Percentiles rank a stretch among this genome's conserved stretches.
phyloP scores from a whole-genome alignment of 2,797 vertebrate genomes.

The Champsocephalus gunnari region DNA sequence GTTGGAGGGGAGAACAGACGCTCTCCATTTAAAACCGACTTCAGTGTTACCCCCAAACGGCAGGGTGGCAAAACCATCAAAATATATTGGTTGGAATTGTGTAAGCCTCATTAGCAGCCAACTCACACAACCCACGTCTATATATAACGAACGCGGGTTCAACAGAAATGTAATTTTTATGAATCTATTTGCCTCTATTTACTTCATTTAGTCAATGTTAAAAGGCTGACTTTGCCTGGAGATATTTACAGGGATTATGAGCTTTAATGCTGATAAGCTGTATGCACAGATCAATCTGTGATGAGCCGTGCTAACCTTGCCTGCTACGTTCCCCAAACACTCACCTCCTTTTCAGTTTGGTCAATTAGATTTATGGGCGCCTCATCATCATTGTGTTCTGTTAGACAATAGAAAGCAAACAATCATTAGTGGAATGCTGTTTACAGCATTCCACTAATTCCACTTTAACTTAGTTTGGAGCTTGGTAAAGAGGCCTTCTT shows the following conservation, averaged over 20 bases:
- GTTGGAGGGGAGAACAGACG: constrained; percentile 94
- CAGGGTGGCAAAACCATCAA: constrained; percentile 89
- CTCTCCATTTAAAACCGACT: constrained; percentile 92
- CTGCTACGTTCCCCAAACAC: constrained; percentile 48
- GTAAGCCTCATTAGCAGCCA: constrained; percentile 89
- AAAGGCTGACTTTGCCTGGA: constrained; percentile 82
- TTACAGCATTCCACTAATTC: too few species aligned
- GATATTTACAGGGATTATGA: constrained; percentile 85
- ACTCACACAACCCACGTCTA: constrained; percentile 70
- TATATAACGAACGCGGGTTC: constrained; percentile 56
- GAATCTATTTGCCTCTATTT: constrained; percentile 80
- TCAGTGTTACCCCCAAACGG: constrained; percentile 89
- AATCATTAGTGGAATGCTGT: too few species aligned
- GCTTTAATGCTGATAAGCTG: constrained; percentile 78
- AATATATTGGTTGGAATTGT: constrained; percentile 84
- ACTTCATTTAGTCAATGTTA: constrained; percentile 83
- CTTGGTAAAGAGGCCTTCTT: too few species aligned
- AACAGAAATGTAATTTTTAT: constrained; percentile 70
- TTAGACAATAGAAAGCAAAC: constrained; percentile 60
- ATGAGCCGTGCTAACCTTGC: constrained; percentile 64
- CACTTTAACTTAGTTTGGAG: too few species aligned
- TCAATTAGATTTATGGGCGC: constrained; percentile 60
- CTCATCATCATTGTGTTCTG: constrained; percentile 55
- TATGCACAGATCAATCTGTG: constrained; percentile 76
- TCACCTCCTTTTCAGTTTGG: constrained; percentile 37